Percentiles rank a stretch among this genome's conserved stretches.
Conservation (phyloP, 2,113 vertebrate species). For the Macrotis lagotis region DNA sequence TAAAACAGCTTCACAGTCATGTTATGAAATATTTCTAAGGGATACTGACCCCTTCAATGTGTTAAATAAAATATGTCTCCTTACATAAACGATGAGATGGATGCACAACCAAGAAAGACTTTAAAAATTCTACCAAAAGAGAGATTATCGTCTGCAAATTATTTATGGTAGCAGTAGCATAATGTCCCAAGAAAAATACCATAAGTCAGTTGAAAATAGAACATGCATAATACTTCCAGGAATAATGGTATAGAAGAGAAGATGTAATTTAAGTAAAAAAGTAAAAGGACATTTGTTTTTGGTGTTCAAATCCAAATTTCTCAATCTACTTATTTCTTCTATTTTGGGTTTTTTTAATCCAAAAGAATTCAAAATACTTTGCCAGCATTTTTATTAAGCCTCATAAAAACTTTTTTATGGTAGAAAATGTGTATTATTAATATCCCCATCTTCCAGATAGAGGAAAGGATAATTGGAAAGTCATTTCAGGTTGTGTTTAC, state of each 20-base stretch:
- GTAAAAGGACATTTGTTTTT: constrained; percentile 62
- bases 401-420: constrained; percentile 9
- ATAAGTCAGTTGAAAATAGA: constrained; percentile 44
- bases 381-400: constrained; percentile 40
- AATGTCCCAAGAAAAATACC: constrained; percentile 58
- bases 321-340: constrained; percentile 44
- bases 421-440: not conserved
- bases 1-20: not conserved
- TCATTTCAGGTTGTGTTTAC: not conserved
- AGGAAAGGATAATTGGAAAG: not conserved
- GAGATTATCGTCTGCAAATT: constrained; percentile 33
- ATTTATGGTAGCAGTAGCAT: not conserved
- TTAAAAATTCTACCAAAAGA: constrained; percentile 38
- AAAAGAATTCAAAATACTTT: constrained; percentile 51
- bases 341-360: constrained; percentile 26
- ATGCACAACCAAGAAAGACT: not conserved
- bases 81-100: not conserved
- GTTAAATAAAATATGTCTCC: not conserved
- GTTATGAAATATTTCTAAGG: too few relatives aligned
- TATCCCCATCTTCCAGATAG: constrained; percentile 30
- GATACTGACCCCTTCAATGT: not conserved
- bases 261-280: constrained; percentile 37
- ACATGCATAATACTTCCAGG: constrained; percentile 55
- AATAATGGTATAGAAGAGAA: constrained; percentile 26
- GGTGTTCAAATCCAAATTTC: constrained; percentile 50